Base-by-base conservation (phyloP, 2,888 invertebrate species). In the Phasia obesa region DNA sequence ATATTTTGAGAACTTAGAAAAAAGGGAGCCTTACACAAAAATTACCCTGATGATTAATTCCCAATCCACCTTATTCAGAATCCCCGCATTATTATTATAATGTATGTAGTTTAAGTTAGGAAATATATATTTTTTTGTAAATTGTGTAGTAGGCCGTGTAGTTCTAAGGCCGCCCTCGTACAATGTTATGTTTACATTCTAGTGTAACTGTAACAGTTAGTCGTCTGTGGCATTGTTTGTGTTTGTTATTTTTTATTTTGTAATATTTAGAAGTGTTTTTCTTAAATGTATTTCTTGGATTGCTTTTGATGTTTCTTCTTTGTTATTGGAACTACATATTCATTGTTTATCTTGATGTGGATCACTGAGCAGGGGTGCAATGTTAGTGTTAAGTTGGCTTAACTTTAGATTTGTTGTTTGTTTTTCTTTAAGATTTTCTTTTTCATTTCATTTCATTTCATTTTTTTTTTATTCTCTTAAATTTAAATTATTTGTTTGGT, bases 261-360 rank as follows among this genome's bases (percentile, higher is more conserved):
- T 35, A 11, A 35, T 65, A 38, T 74, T 75, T 75, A 17, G 35
- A 70, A 51, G 31, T 60, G 60, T 71, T 78, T 76, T 80, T 65
- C 51, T 74, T 71, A 49, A 42, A 42, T n/a, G n/a, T n/a, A 11
- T 42, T 42, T 15, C 15, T 1, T 23, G 25, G 42, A 13, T 27
- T 25, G 7, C 15, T 11, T 64, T 53, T 53, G 31, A 70, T 49
- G 59, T 42, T 23, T 47, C 60, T 51, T 13, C 35, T 51, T 49
- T 57, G 7, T 38, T 17, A 47, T 42, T 53, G 60, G n/a, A 35
- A 49, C 57, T 19, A n/a, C n/a, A n/a, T n/a, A 17, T 44, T 57
- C 17, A 35, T 65, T 35, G 11, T 11, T 11, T 35, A 27, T 31
- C 31, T 55, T 21, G 4, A 7, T 42, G 23, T 62, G 27, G 2